A percentile compares a stretch with the other conserved stretches of the same genome.
phyloP scores from a whole-genome alignment of 2,888 invertebrate species.

The Metellina segmentata region DNA sequence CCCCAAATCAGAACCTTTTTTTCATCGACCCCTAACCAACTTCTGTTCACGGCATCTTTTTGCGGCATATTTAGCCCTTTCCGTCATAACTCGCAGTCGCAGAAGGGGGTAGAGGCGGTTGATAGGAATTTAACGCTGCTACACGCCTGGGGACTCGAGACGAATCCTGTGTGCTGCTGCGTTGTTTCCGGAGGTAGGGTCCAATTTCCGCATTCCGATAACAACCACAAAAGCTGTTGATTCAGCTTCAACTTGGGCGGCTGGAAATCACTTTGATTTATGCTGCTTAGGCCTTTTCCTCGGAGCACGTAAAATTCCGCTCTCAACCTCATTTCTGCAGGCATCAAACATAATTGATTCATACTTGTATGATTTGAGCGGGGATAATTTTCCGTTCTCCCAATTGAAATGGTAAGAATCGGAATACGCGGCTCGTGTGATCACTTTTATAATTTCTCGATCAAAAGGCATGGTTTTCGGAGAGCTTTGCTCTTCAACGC shows the following conservation, averaged over 20 bases:
- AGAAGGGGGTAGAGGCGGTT: background rate
- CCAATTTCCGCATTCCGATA: constrained; percentile 73
- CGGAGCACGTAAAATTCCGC: constrained; percentile 16
- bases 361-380: background rate
- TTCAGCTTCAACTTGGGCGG: constrained; percentile 46
- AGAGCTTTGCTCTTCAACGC: too few relatives aligned
- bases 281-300: constrained; percentile 47
- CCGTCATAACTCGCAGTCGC: background rate
- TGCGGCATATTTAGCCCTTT: constrained; percentile 2
- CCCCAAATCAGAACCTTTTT: background rate
- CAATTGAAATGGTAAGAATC: background rate
- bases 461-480: too few relatives aligned
- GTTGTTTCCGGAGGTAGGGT: constrained; percentile 63
- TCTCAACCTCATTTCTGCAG: constrained; percentile 14
- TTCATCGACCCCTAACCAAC: too few relatives aligned
- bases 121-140: constrained; percentile 44
- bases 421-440: too few relatives aligned
- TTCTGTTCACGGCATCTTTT: too few relatives aligned
- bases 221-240: constrained; percentile 70
- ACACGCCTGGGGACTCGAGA: constrained; percentile 21
- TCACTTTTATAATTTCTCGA: too few relatives aligned
- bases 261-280: constrained; percentile 69
- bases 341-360: constrained; percentile 36
- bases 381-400: background rate
- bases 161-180: constrained; percentile 42